Conservation (phyloP, 2,888 invertebrate genomes). For the Blera fallax region DNA sequence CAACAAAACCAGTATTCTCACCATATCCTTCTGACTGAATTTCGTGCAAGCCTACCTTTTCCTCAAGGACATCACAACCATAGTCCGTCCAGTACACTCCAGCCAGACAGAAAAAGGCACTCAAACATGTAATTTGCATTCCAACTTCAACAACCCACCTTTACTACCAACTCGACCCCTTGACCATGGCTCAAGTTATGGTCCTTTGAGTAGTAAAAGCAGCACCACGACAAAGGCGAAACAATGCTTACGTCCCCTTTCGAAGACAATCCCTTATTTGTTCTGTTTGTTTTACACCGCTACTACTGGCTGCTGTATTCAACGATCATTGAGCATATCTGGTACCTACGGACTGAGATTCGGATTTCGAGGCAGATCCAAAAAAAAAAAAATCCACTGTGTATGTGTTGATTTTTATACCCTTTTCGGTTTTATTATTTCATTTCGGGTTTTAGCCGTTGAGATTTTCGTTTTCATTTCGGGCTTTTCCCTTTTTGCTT, state of each 20-base stretch:
- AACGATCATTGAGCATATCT: slow-evolving; percentile 59
- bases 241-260: slow-evolving; percentile 24
- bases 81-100: slow-evolving; percentile 1
- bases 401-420: slow-evolving; percentile 18
- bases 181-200: slow-evolving; percentile 51
- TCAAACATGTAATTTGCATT: slow-evolving; percentile 68
- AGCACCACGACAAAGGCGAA: slow-evolving; percentile 5
- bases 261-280: slow-evolving; percentile 53
- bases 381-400: not conserved
- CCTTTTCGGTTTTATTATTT: slow-evolving; percentile 45
- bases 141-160: slow-evolving; percentile 12
- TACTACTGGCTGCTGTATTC: not conserved
- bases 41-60: not conserved
- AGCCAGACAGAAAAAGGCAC: slow-evolving; percentile 41
- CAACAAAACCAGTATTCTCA: not conserved
- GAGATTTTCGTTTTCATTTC: slow-evolving; percentile 36
- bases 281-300: slow-evolving; percentile 34
- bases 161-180: not conserved
- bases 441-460: slow-evolving; percentile 38
- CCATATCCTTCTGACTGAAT: not conserved
- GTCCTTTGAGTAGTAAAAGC: slow-evolving; percentile 18
- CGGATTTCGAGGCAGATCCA: slow-evolving; percentile 34
- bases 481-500: not conserved
- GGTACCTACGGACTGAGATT: slow-evolving; percentile 40
- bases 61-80: slow-evolving; percentile 1